A percentile compares a stretch with the other conserved stretches of the same genome.
phyloP scores from a whole-genome alignment of 2,888 invertebrate genomes.

The Eupithecia insigniata region DNA sequence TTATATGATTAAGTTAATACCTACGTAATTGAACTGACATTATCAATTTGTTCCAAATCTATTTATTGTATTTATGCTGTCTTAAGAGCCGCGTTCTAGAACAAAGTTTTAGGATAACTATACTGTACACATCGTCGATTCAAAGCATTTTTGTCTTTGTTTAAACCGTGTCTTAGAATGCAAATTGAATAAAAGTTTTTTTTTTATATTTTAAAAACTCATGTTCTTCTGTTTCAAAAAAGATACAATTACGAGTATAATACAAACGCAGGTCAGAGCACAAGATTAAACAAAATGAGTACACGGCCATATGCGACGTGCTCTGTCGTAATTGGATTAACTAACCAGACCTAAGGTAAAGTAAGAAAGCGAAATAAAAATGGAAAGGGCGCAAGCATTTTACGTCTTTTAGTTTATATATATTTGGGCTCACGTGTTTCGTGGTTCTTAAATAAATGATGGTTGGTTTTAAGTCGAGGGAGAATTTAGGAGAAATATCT shows the following conservation, averaged over 20 bases:
- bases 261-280: slow-evolving; percentile 1
- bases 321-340: slow-evolving; percentile 22
- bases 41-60: too few species aligned
- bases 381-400: background rate
- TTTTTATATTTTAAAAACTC: background rate
- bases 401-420: background rate
- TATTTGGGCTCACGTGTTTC: background rate
- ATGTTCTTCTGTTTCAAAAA: background rate
- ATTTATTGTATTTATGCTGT: too few species aligned
- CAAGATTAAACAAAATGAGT: slow-evolving; percentile 18
- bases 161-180: too few species aligned
- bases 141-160: background rate
- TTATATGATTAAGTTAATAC: too few species aligned
- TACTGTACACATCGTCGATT: background rate
- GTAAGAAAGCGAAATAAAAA: slow-evolving; percentile 11
- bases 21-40: too few species aligned
- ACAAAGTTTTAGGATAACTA: too few species aligned
- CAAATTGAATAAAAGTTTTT: background rate
- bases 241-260: background rate
- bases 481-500: background rate
- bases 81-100: too few species aligned
- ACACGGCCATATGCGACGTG: slow-evolving; percentile 21
- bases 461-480: background rate
- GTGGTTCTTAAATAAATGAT: background rate
- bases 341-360: slow-evolving; percentile 7